Base-by-base conservation (phyloP, 2,113 vertebrate genomes). In the Himantopus leucocephalus region DNA sequence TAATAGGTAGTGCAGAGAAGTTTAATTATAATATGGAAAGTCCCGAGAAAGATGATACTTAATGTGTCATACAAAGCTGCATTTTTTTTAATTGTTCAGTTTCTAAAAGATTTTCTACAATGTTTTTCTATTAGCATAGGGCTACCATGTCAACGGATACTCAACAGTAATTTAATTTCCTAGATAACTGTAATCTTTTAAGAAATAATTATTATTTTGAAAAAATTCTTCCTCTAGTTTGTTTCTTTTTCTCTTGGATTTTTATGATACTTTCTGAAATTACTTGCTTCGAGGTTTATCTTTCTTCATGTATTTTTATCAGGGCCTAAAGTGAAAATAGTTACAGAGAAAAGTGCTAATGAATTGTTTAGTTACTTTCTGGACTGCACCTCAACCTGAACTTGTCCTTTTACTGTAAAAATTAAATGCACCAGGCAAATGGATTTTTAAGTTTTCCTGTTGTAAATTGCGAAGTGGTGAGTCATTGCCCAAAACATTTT, bases 161-260 rank as follows among this genome's bases (percentile, higher is more conserved):
- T 92, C 50, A 85, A n/a, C 73, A 74, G 48, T 88, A 85, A 85
- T 91, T 92, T 82, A 47, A 87, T 77, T 95, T 94, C n/a, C 63
- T 64, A 79, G 30, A 43, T 70, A 83, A 85, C 79, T 73, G 37
- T 90, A 67, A 9, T 60, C 34, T 86, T 95, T 58, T 56, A 66
- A 94, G 63, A 83, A 74, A 81, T 55, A 35, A 63, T 78, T 29
- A n/a, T 50, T 55, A 35, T 60, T 81, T 74, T 10, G 16, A 32
- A n/a, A 64, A 56, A 22, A 43, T 22, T 26, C 41, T 95, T 92
- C 34, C 35, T 74, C 35, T 67, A 56, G 37, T 71, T 80, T 73
- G 7, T 81, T 82, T 80, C 35, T 56, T 71, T 67, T 82, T 20
- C 10, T n/a, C 41, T 76, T 43, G 37, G 19, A 74, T 77, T 64